Evolutionary conservation across 2,888 invertebrate species (phyloP).

Genomic region (Iphiclides podalirius): DNA sequence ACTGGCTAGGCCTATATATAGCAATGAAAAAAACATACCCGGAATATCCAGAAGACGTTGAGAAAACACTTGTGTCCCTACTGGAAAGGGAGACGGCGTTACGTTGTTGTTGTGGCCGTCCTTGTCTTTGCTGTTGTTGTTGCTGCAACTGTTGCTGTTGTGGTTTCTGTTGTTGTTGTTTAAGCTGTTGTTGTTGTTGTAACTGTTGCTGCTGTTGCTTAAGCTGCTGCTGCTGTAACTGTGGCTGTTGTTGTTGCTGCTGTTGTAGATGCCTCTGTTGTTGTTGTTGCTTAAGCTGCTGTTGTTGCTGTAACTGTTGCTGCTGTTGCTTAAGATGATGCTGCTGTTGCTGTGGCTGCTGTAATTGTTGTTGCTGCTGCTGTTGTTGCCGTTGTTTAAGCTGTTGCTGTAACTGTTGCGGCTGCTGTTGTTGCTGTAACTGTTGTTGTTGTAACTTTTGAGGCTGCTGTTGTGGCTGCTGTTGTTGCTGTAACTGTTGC

Average conservation of each 20-base stretch:
- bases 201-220: too few species aligned
- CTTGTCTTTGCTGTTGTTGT: slow-evolving; percentile 32
- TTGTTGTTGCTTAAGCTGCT: slow-evolving; percentile 28
- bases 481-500: slow-evolving; percentile 35
- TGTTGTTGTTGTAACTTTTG: slow-evolving; percentile 32
- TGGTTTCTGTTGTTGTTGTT: slow-evolving; percentile 25
- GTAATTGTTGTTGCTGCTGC: slow-evolving; percentile 34
- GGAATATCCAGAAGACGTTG: slow-evolving; percentile 68
- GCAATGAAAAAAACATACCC: slow-evolving; percentile 44
- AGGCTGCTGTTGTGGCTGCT: slow-evolving; percentile 36
- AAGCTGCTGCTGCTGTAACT: slow-evolving; percentile 31
- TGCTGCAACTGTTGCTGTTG: slow-evolving; percentile 41
- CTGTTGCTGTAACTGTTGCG: slow-evolving; percentile 34
- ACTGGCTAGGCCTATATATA: too few species aligned
- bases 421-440: too few species aligned
- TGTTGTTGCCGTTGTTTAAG: slow-evolving; percentile 36
- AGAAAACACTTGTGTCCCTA: slow-evolving; percentile 69
- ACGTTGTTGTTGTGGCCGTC: slow-evolving; percentile 42
- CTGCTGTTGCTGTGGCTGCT: too few species aligned
- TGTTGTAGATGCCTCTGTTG: too few species aligned
- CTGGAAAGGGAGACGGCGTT: slow-evolving; percentile 59
- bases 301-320: slow-evolving; percentile 35
- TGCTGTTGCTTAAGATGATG: slow-evolving; percentile 24
- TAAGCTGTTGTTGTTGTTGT: too few species aligned
- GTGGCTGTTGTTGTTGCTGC: slow-evolving; percentile 42